Base-by-base conservation (phyloP, 2,797 vertebrate species). In the Myripristis murdjan region DNA sequence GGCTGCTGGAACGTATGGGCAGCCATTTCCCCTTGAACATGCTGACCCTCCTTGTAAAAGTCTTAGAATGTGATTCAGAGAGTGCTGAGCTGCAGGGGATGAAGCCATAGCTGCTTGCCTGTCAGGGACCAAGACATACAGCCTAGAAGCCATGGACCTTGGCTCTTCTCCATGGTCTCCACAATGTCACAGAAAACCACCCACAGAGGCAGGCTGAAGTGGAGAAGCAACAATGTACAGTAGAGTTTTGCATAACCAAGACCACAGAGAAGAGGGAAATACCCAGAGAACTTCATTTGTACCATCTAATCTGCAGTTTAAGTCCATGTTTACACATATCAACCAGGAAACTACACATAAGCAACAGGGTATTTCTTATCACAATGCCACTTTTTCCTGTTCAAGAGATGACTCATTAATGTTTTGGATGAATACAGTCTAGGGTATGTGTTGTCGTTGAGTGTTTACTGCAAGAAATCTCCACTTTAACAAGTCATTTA, bases 111-210 rank as follows among this genome's bases (percentile, higher is more conserved):
- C 76, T 60, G 65, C 64, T 64, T 10, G 55, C 58, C 66, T 72
- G 64, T 68, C 65, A 48, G 66, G 57, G 65, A 64, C 39, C 31
- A 55, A 72, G 43, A 51, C 57, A 24, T 72, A 51, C 47, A 74
- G 63, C 63, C 63, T 64, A 24, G 61, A 26, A 48, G 55, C 31
- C 9, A n/a, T 44, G 57, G 26, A 64, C 53, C n/a, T 44, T 52
- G 43, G 70, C 75, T 83, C 52, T 67, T 64, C 75, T 76, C 22
- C 53, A 58, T 47, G 74, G 52, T 64, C 65, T 65, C 70, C 67
- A 64, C 67, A 67, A 72, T 64, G 85, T 73, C 75, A 57, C 73
- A 43, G 35, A 57, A 73, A 55, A 59, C 68, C 58, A 69, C 77
- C 57, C 66, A 62, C 33, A 67, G 69, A 64, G 47, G 54, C 64